Base-by-base conservation (phyloP, 2,797 vertebrate genomes). In the Pempheris klunzingeri region DNA sequence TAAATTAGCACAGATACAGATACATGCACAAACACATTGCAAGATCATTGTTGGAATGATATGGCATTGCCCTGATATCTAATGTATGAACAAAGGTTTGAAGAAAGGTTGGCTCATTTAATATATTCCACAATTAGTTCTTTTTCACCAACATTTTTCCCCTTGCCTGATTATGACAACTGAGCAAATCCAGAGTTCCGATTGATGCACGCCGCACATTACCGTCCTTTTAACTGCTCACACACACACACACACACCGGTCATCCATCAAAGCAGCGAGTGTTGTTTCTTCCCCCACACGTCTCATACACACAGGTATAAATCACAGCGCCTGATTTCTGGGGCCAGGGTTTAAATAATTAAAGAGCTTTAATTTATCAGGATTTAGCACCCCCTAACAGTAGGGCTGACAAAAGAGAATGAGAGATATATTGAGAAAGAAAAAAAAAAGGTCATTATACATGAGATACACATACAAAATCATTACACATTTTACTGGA, bases 311-410 rank as follows among this genome's bases (percentile, higher is more conserved):
- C 84, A 87, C 87, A 91, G 59, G 82, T 90, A 93, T 93, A 93
- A 94, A 95, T 94, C 92, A 95, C 87, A 84, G 69, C 62, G 72
- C 65, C 87, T 92, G 92, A 94, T 94, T 94, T 92, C 90, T 87
- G 80, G 90, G 90, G 92, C 90, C 84, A 92, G 85, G 92, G 91
- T 94, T 94, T 94, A 94, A 94, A 95, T 95, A 94, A 95, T 95
- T 94, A 94, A 95, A 95, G 85, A 92, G 90, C 90, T 94, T 95
- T 95, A 94, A 95, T 95, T 94, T 91, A 93, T 94, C 93, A 93
- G 91, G 92, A 94, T 94, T 94, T 93, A 93, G 81, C 85, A 87
- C 88, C 90, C 77, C 77, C 74, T 77, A 88, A 90, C 92, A 93
- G 88, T 47, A 90, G 77, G 86, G 78, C 81, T 91, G 90, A 93